Evolutionary conservation across 2,888 invertebrate genomes (phyloP), one percentile per base, ranked within the genome.

Genomic region (Sesia apiformis): DNA sequence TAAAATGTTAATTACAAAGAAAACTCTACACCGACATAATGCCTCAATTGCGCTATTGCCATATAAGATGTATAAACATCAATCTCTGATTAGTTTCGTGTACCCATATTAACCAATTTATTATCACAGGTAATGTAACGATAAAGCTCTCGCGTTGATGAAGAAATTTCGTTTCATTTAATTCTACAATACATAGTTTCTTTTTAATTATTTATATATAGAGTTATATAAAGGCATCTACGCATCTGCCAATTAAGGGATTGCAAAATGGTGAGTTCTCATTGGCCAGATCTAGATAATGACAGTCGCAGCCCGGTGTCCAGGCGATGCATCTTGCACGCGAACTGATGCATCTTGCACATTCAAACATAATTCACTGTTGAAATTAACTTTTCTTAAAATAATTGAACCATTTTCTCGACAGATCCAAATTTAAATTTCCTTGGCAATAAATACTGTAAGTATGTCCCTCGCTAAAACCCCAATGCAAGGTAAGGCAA

Each of bases 231-330:
- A 8, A 46, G n/a, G n/a, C 7, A 46, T 46, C 46, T 46, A 46
- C 4, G 39, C 71, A 71, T 71, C 65, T 76, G 78, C 81, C 82
- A 85, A 85, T 84, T 83, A 84, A 74, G 70, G 72, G 55, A 77
- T 66, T 72, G 70, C 70, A 57, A 58, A 64, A 59, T 53, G 59
- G 59, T 63, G 70, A 67, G 64, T 64, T 72, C 66, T 67, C 67
- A 70, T 71, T 74, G 74, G 75, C 57, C 58, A 75, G 77, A 80
- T 81, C 78, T 76, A 78, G 82, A 84, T 82, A 83, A 71, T 69
- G 64, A 66, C 58, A 60, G 62, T 63, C 61, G 61, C 64, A 56
- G 62, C 64, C 63, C 69, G 23, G 23, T 23, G 54, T 54, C 55
- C 61, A 58, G 58, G 66, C 64, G 79, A 77, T 76, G 71, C 71